Conservation (phyloP, 2,113 vertebrate species). For the Vombatus ursinus region DNA sequence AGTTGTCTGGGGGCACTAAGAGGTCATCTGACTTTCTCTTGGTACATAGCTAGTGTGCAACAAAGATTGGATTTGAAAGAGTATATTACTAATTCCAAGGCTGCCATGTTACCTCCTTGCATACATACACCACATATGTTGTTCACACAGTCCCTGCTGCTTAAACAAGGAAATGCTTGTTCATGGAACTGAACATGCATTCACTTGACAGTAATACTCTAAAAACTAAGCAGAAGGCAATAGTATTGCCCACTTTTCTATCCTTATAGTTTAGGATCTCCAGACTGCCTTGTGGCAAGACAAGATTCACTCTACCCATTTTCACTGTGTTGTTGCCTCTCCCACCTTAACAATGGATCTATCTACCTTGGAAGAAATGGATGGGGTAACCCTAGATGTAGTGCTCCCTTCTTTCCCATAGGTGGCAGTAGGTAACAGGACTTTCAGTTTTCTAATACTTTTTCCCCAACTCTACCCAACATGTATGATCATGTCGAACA, state of each 20-base stretch:
- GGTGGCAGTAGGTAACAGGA: conserved; percentile 63
- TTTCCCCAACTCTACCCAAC: background rate
- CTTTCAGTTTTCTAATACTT: background rate
- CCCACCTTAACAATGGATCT: background rate
- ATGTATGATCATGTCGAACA: background rate
- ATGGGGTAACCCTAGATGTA: background rate
- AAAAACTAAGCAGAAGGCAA: background rate
- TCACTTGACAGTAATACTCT: background rate
- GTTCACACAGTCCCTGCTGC: background rate
- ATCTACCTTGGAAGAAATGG: background rate
- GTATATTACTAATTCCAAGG: background rate
- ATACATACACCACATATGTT: rapidly evolving
- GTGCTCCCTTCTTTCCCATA: conserved; percentile 27
- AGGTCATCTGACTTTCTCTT: background rate
- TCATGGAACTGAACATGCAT: background rate
- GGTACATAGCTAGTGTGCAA: background rate
- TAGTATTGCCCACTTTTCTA: background rate
- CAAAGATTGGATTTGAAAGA: background rate
- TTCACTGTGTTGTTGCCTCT: background rate
- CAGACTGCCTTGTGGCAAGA: background rate
- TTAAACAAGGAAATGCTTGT: background rate
- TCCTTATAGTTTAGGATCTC: background rate
- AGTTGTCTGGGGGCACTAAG: background rate
- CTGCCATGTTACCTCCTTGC: background rate
- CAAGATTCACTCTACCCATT: background rate